Percentiles rank a stretch among this genome's conserved stretches.
These are phyloP conservation scores for Bombus ignitus DNA, from an alignment of 1,140 invertebrate species.

Conservation along the genomic window DNA sequence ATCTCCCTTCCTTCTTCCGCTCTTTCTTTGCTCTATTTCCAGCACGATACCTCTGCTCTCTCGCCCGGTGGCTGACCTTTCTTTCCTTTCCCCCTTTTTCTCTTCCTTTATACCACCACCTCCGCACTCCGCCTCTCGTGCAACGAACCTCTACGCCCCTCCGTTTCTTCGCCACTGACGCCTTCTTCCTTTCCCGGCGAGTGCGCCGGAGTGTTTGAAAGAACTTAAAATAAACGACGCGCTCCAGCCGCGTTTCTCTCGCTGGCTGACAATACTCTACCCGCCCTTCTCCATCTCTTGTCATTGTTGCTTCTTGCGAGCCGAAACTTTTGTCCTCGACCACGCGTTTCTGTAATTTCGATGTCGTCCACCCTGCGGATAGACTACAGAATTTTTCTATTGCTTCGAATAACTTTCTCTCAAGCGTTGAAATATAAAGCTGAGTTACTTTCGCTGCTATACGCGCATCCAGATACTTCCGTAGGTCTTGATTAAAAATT, in stretches of 20 bases:
- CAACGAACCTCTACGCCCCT: neutral
- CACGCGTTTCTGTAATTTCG: slow-evolving; percentile 11
- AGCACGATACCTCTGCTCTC: slow-evolving; percentile 50
- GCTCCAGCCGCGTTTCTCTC: slow-evolving; percentile 48
- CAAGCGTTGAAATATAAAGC: too few relatives aligned
- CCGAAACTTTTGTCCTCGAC: slow-evolving; percentile 49
- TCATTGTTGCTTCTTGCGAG: slow-evolving; percentile 59
- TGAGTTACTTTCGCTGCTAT: too few relatives aligned
- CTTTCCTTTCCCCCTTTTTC: slow-evolving; percentile 42
- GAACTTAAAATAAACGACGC: slow-evolving; percentile 79
- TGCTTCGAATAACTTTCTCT: neutral
- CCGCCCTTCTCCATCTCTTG: neutral
- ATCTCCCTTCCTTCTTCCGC: slow-evolving; percentile 37
- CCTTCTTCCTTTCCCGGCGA: slow-evolving; percentile 48
- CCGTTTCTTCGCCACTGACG: slow-evolving; percentile 41
- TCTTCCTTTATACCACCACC: slow-evolving; percentile 44
- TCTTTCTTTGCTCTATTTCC: slow-evolving; percentile 65
- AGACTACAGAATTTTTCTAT: too few relatives aligned
- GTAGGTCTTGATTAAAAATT: too few relatives aligned
- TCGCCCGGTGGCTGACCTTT: slow-evolving; percentile 39
- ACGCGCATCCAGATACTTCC: too few relatives aligned
- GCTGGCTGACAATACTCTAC: slow-evolving; percentile 56
- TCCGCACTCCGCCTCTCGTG: neutral
- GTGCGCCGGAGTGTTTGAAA: slow-evolving; percentile 73
- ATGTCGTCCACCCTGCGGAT: neutral